Evolutionary conservation across 2,113 vertebrate genomes (phyloP).

Genomic region (Pseudopipra pipra): DNA sequence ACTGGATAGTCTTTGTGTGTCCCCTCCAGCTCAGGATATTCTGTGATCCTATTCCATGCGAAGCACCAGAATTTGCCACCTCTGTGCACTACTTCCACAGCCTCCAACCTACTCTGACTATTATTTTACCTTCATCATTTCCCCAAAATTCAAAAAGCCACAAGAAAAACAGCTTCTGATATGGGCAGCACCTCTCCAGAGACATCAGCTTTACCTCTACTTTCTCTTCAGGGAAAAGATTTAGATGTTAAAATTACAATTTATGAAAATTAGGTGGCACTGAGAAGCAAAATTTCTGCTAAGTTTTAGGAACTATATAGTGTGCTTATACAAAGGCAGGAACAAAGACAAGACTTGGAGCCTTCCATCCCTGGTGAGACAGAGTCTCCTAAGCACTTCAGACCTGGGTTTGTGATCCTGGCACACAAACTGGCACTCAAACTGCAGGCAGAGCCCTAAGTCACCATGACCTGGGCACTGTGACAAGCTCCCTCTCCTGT

Average conservation of each 20-base stretch:
- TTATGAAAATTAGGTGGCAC: background rate
- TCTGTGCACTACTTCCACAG: background rate
- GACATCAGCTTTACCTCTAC: background rate
- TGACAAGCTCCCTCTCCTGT: background rate
- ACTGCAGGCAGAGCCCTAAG: background rate
- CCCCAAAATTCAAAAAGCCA: background rate
- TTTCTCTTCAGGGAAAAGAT: background rate
- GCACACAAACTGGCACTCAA: background rate
- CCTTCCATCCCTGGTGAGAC: accelerated
- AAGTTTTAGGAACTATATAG: background rate
- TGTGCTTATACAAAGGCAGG: background rate
- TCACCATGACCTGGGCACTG: background rate
- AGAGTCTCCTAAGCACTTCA: background rate
- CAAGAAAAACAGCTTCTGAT: background rate
- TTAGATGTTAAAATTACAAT: background rate
- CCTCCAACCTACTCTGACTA: background rate
- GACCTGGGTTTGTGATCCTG: background rate
- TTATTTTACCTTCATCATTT: background rate
- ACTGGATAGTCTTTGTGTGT: accelerated
- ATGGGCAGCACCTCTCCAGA: background rate
- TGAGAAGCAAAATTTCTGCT: background rate
- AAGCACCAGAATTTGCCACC: background rate
- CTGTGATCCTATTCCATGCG: background rate
- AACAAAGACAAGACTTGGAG: background rate
- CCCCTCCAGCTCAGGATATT: background rate